Percentiles rank a stretch among this genome's conserved stretches.
Conservation (phyloP, 1,140 invertebrate genomes). For the Augochlora pura region DNA sequence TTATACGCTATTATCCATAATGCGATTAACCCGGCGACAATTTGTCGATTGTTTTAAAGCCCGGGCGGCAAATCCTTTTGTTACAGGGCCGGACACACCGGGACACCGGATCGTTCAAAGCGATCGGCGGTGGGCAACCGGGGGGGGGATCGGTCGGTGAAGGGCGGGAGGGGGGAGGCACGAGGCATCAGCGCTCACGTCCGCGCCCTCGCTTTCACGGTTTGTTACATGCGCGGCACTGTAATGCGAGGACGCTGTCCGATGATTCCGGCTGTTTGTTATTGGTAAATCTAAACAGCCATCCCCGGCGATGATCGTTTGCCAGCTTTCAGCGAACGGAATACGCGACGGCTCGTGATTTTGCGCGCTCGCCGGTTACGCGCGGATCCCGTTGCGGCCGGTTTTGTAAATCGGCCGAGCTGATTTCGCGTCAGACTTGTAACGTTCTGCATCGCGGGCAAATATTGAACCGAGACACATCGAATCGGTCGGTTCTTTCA, state of each 20-base stretch:
- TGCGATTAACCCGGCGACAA: conserved; percentile 59
- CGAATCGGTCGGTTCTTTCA: neutral
- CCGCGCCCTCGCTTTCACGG: conserved; percentile 18
- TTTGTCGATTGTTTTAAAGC: no score
- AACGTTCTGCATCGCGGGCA: neutral
- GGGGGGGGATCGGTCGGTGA: neutral
- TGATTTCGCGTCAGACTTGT: neutral
- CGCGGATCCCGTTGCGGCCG: conserved; percentile 10
- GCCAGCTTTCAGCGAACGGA: conserved; percentile 2
- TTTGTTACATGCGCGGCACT: neutral
- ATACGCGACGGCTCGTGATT: no score
- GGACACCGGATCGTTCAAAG: neutral
- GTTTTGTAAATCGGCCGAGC: conserved; percentile 18
- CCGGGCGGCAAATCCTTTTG: conserved; percentile 24
- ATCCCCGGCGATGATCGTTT: conserved; percentile 27
- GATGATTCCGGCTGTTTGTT: conserved; percentile 32
- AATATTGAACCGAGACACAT: conserved; percentile 5
- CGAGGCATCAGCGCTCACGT: no score
- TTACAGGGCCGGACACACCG: neutral
- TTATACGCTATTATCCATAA: conserved; percentile 71
- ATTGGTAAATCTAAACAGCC: conserved; percentile 42
- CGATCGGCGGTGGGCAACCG: conserved; percentile 19
- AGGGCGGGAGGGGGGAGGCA: no score
- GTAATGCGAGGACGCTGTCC: conserved; percentile 1
- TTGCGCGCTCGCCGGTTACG: no score